phyloP scores from a whole-genome alignment of 2,888 invertebrate species.

The Piscicola geometra region DNA sequence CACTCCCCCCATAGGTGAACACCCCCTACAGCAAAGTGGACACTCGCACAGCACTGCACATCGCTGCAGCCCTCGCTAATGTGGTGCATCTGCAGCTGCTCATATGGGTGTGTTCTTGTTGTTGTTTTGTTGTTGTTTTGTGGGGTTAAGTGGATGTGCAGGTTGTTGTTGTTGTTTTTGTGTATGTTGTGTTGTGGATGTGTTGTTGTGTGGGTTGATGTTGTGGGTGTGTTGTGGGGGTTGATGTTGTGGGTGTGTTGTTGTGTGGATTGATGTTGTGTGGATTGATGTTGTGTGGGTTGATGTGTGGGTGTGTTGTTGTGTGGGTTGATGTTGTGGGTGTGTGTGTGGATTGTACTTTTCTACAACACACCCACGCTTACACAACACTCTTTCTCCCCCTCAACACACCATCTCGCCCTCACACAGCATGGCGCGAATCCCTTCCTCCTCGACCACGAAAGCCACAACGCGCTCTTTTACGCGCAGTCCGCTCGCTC shows the following conservation, averaged over 20 bases:
- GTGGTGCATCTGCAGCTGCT: conserved; percentile 83
- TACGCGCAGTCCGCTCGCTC: conserved; percentile 71
- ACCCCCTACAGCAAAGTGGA: conserved; percentile 70
- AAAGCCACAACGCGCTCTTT: conserved; percentile 74
- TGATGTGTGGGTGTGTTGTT: too few relatives aligned
- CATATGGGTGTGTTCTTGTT: conserved; percentile 72
- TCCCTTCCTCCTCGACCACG: conserved; percentile 80
- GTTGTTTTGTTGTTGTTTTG: not conserved
- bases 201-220: not conserved
- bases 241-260: not conserved
- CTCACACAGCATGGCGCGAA: conserved; percentile 81
- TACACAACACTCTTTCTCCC: not conserved
- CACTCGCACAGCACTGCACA: conserved; percentile 75
- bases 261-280: not conserved
- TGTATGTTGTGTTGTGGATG: not conserved
- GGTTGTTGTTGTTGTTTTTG: not conserved
- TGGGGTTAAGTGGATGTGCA: not conserved
- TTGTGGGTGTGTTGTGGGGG: not conserved
- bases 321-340: too few relatives aligned
- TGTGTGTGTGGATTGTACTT: too few relatives aligned
- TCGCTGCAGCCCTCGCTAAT: conserved; percentile 77
- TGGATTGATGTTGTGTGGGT: not conserved
- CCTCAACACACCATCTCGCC: too few relatives aligned
- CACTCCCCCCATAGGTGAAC: conserved; percentile 63
- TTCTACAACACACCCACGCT: too few relatives aligned